Evolutionary conservation across 2,888 invertebrate species (phyloP), one percentile per base, ranked within the genome.

Genomic region (Nephrocerus scutellatus): DNA sequence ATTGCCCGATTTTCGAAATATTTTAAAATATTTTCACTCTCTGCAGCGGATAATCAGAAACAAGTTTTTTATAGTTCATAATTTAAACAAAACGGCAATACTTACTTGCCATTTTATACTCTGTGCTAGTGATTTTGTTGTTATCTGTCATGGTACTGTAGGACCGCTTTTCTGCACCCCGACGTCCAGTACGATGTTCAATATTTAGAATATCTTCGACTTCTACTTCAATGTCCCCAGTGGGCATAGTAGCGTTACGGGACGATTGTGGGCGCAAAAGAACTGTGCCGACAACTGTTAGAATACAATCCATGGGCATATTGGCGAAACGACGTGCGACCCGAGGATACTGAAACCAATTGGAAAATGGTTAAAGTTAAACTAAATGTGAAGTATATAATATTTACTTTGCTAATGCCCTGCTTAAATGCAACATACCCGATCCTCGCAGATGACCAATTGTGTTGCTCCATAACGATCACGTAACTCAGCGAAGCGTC

Each of bases 381-480:
- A n/a, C n/a, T n/a, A n/a, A n/a, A n/a, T n/a, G n/a, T n/a, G n/a
- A n/a, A n/a, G n/a, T n/a, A n/a, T n/a, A n/a, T n/a, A n/a, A n/a
- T n/a, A n/a, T n/a, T n/a, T n/a, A 18, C 8, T 5, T 14, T 20
- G 8, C n/a, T 12, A 12, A 21, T 21, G 20, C n/a, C n/a, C 5
- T 12, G 21, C 15, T 24, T 22, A 16, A 14, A 10, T 25, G 14
- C 10, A 13, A 30, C 39, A 36, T 47, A 57, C 60, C 44, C 59
- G 60, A 37, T 66, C 66, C 36, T 66, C 65, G 16, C 59, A 50
- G 13, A 67, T 60, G 6, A 76, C 65, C 29, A 79, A 60, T 59
- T 83, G 82, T 9, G 75, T 74, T 4, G 67, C 60, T 4, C 82
- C 82, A 53, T 74, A 72, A 6, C 74, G 66, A 63, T 83, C 83